phyloP scores from a whole-genome alignment of 1,140 invertebrate genomes.

The Drosophila willistoni region DNA sequence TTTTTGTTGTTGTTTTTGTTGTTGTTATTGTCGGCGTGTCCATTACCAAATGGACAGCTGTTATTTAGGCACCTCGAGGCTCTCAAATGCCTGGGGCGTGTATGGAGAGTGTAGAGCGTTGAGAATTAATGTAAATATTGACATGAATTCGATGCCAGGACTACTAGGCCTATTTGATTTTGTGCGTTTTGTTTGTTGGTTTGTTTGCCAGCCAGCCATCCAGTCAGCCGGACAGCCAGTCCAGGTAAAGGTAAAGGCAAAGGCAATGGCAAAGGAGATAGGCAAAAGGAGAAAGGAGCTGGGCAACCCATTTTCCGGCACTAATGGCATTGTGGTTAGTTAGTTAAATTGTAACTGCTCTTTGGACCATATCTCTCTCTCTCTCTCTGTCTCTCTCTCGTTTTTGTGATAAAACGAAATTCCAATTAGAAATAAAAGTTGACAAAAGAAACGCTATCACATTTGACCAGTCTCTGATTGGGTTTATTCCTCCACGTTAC shows the following conservation, averaged over 20 bases:
- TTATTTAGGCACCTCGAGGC: constrained; percentile 27
- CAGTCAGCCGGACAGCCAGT: too few relatives aligned
- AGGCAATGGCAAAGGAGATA: neutral
- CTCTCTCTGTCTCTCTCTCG: neutral
- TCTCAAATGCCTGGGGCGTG: constrained; percentile 20
- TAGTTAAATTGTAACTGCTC: constrained; percentile 24
- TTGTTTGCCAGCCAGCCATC: constrained; percentile 10
- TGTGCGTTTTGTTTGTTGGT: constrained; percentile 40
- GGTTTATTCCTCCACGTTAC: neutral
- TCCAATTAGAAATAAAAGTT: constrained; percentile 63
- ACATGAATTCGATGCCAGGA: constrained; percentile 63
- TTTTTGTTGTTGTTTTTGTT: too few relatives aligned
- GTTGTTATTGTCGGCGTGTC: constrained; percentile 16
- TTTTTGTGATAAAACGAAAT: constrained; percentile 17
- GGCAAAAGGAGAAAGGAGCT: neutral
- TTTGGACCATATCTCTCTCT: neutral
- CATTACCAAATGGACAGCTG: constrained; percentile 48
- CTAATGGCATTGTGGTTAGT: constrained; percentile 70
- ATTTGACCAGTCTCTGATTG: constrained; percentile 31
- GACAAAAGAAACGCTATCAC: constrained; percentile 31
- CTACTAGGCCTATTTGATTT: constrained; percentile 20
- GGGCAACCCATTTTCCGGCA: constrained; percentile 20
- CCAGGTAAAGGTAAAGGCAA: neutral
- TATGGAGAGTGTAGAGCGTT: constrained; percentile 22
- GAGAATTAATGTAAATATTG: constrained; percentile 78